Conservation (phyloP, 2,888 invertebrate genomes). For the Zele albiditarsus region DNA sequence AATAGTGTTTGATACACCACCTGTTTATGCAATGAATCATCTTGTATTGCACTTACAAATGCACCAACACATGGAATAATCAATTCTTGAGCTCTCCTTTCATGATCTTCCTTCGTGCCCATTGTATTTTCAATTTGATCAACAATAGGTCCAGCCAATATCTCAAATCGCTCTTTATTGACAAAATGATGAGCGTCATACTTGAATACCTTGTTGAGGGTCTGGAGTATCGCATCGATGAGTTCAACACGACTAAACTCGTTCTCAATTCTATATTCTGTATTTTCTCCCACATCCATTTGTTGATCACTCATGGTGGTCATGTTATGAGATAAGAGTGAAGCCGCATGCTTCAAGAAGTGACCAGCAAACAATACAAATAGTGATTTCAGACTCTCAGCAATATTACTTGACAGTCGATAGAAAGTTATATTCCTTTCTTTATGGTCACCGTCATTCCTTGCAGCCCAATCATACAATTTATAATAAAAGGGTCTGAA, state of each 20-base stretch:
- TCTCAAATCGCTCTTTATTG: slow-evolving; percentile 88
- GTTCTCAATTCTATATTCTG: slow-evolving; percentile 76
- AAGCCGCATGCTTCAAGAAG: slow-evolving; percentile 86
- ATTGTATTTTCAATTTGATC: slow-evolving; percentile 89
- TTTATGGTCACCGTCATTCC: slow-evolving; percentile 76
- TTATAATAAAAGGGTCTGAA: slow-evolving; percentile 92
- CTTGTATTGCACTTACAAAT: slow-evolving; percentile 86
- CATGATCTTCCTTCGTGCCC: slow-evolving; percentile 78
- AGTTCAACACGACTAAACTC: slow-evolving; percentile 71
- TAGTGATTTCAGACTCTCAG: slow-evolving; percentile 87
- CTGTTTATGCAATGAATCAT: slow-evolving; percentile 92
- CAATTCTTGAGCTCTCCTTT: slow-evolving; percentile 76
- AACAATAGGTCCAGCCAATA: slow-evolving; percentile 88
- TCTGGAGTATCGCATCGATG: slow-evolving; percentile 82
- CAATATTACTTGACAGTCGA: slow-evolving; percentile 84
- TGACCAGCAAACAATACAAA: slow-evolving; percentile 93
- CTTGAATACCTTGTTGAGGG: slow-evolving; percentile 84
- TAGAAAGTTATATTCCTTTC: slow-evolving; percentile 88
- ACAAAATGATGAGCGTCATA: slow-evolving; percentile 90
- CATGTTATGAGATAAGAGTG: slow-evolving; percentile 80
- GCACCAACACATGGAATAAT: slow-evolving; percentile 88
- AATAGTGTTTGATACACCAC: slow-evolving; percentile 91
- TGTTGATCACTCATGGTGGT: slow-evolving; percentile 67
- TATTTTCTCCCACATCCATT: slow-evolving; percentile 70
- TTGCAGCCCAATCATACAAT: slow-evolving; percentile 90